A percentile compares a stretch with the other conserved stretches of the same genome.
Conservation (phyloP, 35 echinoderm and acorn worm species). For the Ophioderma brevispina region DNA sequence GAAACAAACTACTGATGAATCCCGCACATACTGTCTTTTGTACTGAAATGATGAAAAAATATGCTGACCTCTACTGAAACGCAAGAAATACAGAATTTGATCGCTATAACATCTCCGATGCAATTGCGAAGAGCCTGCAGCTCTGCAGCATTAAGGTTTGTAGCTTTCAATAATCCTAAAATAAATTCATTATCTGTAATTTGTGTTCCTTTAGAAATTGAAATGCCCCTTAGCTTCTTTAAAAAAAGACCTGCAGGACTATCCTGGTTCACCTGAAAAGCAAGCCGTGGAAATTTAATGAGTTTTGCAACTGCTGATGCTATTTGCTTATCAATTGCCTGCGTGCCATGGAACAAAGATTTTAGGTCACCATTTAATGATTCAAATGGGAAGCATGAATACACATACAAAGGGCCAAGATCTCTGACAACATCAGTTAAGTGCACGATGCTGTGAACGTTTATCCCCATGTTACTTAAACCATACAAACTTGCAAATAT, state of each 20-base stretch:
- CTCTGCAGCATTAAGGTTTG: background rate
- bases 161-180: background rate
- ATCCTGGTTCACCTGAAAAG: background rate
- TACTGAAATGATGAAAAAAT: background rate
- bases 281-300: background rate
- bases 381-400: conserved; percentile 1
- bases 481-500: background rate
- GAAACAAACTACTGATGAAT: background rate
- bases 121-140: background rate
- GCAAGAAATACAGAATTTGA: background rate
- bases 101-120: background rate
- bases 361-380: background rate
- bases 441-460: conserved; percentile 1
- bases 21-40: background rate
- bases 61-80: background rate
- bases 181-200: background rate
- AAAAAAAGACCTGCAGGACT: background rate
- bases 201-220: background rate
- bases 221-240: background rate
- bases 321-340: background rate
- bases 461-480: background rate
- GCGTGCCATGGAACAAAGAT: background rate
- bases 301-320: background rate
- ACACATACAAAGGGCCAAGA: background rate
- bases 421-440: background rate